Conservation (phyloP, 2,797 vertebrate genomes). For the Phrynocephalus guinanensis region DNA sequence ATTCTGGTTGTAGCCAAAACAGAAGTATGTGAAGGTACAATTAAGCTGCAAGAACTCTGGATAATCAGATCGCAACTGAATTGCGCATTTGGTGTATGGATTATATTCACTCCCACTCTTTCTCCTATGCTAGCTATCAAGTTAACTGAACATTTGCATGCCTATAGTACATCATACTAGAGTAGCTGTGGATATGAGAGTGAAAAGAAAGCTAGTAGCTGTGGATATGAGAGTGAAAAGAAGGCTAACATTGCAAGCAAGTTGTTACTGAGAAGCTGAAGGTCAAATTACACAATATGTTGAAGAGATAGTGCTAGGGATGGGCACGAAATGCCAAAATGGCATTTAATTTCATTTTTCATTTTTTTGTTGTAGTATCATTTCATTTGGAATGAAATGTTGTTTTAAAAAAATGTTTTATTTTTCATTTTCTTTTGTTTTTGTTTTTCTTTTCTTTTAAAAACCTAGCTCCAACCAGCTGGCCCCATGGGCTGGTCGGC, state of each 20-base stretch:
- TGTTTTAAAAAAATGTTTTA: too few species aligned
- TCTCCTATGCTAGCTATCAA: neutral
- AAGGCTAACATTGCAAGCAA: neutral
- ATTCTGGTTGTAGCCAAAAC: neutral
- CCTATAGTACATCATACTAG: neutral
- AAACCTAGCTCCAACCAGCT: too few species aligned
- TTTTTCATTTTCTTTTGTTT: too few species aligned
- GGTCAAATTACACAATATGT: neutral
- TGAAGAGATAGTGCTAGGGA: neutral
- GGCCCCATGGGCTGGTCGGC: too few species aligned
- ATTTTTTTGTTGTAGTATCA: too few species aligned
- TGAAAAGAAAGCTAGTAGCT: neutral
- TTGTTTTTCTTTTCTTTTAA: too few species aligned
- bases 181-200: neutral
- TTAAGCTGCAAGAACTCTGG: neutral
- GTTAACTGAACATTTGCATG: neutral
- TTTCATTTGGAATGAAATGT: too few species aligned
- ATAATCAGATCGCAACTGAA: constrained; percentile 7
- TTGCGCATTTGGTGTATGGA: neutral
- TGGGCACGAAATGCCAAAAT: too few species aligned
- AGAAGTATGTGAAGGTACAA: neutral
- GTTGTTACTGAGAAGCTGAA: neutral
- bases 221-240: neutral
- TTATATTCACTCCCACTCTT: neutral
- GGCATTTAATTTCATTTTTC: too few species aligned